phyloP scores from a whole-genome alignment of 2,888 invertebrate genomes.

The Tenthredo amoena region DNA sequence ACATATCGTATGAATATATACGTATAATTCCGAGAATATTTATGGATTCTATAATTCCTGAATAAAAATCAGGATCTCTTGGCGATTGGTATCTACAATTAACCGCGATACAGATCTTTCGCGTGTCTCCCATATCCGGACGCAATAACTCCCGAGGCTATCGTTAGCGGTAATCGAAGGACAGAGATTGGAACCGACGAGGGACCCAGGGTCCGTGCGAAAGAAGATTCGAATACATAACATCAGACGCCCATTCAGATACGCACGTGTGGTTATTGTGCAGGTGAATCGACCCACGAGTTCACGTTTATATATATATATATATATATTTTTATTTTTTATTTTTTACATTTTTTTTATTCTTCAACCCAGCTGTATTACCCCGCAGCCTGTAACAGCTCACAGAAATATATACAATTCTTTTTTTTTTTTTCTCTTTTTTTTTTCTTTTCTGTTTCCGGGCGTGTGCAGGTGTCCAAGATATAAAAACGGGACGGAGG shows the following conservation, averaged over 20 bases:
- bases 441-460: neutral
- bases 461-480: conserved; percentile 21
- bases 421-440: no score
- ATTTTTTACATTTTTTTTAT: neutral
- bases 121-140: conserved; percentile 17
- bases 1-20: no score
- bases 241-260: neutral
- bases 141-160: conserved; percentile 24
- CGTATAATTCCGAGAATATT: neutral
- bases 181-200: conserved; percentile 18
- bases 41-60: neutral
- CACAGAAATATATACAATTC: neutral
- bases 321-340: neutral
- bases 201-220: conserved; percentile 27
- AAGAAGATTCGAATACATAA: neutral
- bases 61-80: neutral
- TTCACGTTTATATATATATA: neutral
- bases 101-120: conserved; percentile 15
- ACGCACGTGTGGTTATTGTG: conserved; percentile 23
- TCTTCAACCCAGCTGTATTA: neutral
- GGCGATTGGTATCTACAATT: neutral
- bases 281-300: conserved; percentile 20
- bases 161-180: conserved; percentile 20
- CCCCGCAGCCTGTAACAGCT: neutral
- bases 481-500: neutral